phyloP scores from a whole-genome alignment of 2,113 vertebrate genomes.

The Polypterus senegalus region DNA sequence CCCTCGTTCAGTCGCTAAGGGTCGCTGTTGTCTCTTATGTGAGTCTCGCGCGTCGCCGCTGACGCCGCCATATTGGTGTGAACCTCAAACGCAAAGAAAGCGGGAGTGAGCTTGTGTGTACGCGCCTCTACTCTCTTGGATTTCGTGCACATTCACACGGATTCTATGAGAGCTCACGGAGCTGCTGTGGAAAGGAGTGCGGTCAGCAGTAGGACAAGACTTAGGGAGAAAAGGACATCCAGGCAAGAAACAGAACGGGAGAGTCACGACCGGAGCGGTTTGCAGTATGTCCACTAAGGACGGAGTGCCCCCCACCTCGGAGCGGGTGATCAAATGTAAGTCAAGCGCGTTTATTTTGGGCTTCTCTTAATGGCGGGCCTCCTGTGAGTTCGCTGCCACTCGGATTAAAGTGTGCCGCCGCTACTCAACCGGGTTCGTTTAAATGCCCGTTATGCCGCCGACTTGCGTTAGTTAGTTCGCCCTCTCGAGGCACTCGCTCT shows the following conservation, averaged over 20 bases:
- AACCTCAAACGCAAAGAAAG: background rate
- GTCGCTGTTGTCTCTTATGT: slow-evolving; percentile 1
- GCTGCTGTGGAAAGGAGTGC: background rate
- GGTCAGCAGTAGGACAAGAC: background rate
- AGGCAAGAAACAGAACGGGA: background rate
- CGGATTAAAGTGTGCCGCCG: no score
- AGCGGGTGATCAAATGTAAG: slow-evolving; percentile 26
- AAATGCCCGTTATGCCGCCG: no score
- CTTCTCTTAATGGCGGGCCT: no score
- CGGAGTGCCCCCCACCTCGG: slow-evolving; percentile 21
- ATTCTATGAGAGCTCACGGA: slow-evolving; percentile 1
- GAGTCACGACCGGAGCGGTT: background rate
- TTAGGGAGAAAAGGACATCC: no score
- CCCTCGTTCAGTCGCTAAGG: background rate
- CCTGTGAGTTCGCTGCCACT: no score
- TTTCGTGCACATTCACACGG: background rate
- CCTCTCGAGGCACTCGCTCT: no score
- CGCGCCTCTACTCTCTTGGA: background rate
- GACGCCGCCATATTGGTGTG: slow-evolving; percentile 1
- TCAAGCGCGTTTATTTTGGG: background rate
- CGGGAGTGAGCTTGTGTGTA: background rate
- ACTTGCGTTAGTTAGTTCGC: no score
- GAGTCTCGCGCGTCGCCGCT: background rate
- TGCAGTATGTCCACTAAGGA: slow-evolving; percentile 22
- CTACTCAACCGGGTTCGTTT: no score